Evolutionary conservation across 2,888 invertebrate species (phyloP).

Genomic region (Mesopsocus fuscifrons): DNA sequence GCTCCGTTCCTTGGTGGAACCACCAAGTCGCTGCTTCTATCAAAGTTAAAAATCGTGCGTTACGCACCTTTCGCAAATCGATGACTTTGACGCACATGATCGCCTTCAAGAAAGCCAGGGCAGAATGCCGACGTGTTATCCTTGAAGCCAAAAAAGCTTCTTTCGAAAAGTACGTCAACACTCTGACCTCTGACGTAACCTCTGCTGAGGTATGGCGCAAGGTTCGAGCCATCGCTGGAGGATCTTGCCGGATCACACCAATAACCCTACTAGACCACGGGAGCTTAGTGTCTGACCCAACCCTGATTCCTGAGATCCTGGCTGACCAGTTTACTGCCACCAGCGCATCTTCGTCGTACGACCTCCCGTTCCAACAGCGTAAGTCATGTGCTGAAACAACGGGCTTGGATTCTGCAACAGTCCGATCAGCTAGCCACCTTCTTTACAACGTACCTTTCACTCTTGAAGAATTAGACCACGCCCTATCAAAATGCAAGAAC

Average conservation of each 20-base stretch:
- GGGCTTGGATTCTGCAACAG: neutral
- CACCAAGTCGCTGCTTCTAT: neutral
- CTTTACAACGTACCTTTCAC: neutral
- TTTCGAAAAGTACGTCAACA: neutral
- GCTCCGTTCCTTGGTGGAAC: neutral
- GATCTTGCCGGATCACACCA: neutral
- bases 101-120: neutral
- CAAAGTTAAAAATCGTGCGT: neutral
- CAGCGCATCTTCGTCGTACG: neutral
- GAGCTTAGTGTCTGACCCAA: neutral
- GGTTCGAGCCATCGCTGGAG: neutral
- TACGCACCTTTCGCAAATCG: neutral
- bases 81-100: neutral
- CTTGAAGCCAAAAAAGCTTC: neutral
- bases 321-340: neutral
- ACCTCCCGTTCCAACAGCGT: neutral
- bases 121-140: neutral
- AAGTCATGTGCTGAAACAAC: neutral
- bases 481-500: neutral
- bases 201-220: neutral
- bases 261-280: neutral
- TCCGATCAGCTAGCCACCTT: no score
- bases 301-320: neutral
- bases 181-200: neutral
- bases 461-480: neutral